Conservation (phyloP, 2,888 invertebrate genomes). For the Maniola hyperantus region DNA sequence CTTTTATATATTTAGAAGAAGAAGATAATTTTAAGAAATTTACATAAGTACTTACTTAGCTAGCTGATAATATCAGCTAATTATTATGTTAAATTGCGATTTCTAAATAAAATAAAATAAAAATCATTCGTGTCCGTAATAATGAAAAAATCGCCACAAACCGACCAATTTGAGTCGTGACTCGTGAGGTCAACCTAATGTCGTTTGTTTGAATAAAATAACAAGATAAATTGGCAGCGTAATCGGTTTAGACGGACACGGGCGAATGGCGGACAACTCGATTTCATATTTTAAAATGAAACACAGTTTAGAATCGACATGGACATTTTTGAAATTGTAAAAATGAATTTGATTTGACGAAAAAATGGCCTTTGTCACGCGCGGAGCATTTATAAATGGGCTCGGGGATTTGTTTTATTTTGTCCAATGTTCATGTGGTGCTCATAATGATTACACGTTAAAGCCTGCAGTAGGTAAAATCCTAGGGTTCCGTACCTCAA, state of each 20-base stretch:
- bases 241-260: constrained; percentile 24
- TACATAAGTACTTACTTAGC: no score
- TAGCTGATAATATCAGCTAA: no score
- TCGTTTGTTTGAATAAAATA: constrained; percentile 18
- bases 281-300: constrained; percentile 25
- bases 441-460: no score
- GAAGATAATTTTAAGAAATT: no score
- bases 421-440: neutral
- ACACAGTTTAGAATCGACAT: constrained; percentile 9
- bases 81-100: no score
- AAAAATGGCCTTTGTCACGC: constrained; percentile 5
- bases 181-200: constrained; percentile 17
- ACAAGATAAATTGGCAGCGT: constrained; percentile 20
- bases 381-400: neutral
- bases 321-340: constrained; percentile 16
- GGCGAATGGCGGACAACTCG: constrained; percentile 13
- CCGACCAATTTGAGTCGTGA: constrained; percentile 11
- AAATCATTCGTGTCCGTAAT: neutral
- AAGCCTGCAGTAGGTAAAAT: no score
- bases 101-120: neutral
- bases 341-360: constrained; percentile 23
- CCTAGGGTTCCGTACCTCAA: no score
- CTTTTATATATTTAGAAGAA: no score
- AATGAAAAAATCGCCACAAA: neutral
- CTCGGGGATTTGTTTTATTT: neutral